Evolutionary conservation across 1,140 invertebrate species (phyloP), one percentile per base, ranked within the genome.

Genomic region (Rhopalosiphum maidis): DNA sequence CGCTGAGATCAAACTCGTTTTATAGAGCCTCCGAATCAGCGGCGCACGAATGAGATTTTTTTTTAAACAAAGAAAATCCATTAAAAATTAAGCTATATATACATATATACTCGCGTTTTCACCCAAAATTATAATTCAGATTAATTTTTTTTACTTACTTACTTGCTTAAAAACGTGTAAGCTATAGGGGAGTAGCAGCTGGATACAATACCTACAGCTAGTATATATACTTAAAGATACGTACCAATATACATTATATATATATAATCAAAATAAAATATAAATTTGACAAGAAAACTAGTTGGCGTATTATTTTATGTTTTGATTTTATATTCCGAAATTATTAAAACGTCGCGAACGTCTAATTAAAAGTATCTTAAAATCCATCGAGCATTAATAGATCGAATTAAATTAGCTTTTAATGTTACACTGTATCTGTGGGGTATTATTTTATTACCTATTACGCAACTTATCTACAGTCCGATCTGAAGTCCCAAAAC

Each of bases 1-100:
- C 46, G 68, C 60, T 68, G 90, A 91, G 90, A 91, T 91, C 90
- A 91, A 91, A 91, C 90, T 91, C 54, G 90, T 91, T 91, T 77
- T 77, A 51, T 51, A 18, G 6, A 91, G 90, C 90, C 54, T 91
- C 60, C 60, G 90, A 91, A 68, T 91, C 54, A 41, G 55, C 90
- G 90, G 54, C 51, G 54, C 55, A 91, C 90, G 90, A 91, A 91
- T 91, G 90, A 91, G 90, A 46, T 91, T 90, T 77, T 91, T 55
- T 55, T 68, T 68, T 48, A 46, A 91, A 91, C 90, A 91, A 91
- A 91, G 90, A 68, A 91, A 91, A 91, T 68, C 90, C 90, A 91
- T 91, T 91, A 91, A 91, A 77, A 91, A 46, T 30, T 41, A 91
- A 68, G 1, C 55, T 68, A 41, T 68, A 60, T 30, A n/a, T 51